A percentile compares a stretch with the other conserved stretches of the same genome.
These are phyloP conservation scores for Caenorhabditis panamensis DNA, from an alignment of 2,888 invertebrate genomes.

Conservation along the genomic window DNA sequence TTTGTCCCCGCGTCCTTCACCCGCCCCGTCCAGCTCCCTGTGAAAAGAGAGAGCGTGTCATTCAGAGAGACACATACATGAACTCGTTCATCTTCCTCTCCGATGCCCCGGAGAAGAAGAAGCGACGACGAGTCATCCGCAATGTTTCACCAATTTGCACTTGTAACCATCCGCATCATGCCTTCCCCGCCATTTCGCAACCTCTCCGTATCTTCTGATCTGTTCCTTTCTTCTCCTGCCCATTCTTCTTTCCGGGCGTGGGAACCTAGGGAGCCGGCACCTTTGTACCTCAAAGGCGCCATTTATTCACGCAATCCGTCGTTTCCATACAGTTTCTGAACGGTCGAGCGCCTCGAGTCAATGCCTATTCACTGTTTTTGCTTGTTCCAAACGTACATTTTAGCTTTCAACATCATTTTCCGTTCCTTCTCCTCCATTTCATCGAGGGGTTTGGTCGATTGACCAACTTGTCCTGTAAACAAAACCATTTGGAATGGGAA, in stretches of 20 bases:
- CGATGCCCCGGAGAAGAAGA: background rate
- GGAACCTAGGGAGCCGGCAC: conserved; percentile 27
- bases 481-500: background rate
- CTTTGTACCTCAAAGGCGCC: conserved; percentile 30
- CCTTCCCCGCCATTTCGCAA: too few species aligned
- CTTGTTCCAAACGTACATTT: conserved; percentile 22
- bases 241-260: conserved; percentile 4
- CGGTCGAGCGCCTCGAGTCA: conserved; percentile 12
- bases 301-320: conserved; percentile 36
- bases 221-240: conserved; percentile 6
- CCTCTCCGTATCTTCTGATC: background rate
- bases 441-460: background rate
- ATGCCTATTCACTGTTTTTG: conserved; percentile 25
- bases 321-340: conserved; percentile 33
- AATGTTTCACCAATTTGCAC: conserved; percentile 44
- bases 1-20: conserved; percentile 27
- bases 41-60: conserved; percentile 16
- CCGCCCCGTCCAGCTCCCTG: background rate
- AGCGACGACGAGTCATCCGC: conserved; percentile 31
- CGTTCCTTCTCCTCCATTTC: too few species aligned
- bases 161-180: too few species aligned
- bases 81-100: conserved; percentile 49
- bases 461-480: conserved; percentile 4
- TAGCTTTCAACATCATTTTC: background rate
- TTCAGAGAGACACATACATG: conserved; percentile 25